Evolutionary conservation across 1,140 invertebrate species (phyloP), one percentile per base, ranked within the genome.

Genomic region (Halesus radiatus): DNA sequence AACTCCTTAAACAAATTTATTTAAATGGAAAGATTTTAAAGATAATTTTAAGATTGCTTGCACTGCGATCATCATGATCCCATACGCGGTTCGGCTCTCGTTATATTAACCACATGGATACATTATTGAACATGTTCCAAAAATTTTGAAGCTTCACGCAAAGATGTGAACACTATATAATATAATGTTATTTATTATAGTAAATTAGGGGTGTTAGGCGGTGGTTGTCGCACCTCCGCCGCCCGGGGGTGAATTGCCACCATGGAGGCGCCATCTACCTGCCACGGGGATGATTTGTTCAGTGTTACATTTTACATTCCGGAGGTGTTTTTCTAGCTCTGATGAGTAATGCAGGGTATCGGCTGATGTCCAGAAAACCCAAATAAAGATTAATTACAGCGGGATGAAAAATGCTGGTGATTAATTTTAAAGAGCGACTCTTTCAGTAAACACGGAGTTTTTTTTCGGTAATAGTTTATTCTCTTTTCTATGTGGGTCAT

Each of bases 121-220:
- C 13, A 22, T 26, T 16, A 66, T 66, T 66, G 23, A 66, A 66
- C 0, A 66, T 5, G 16, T 64, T 26, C 13, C 18, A 66, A 70
- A 22, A 50, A 50, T 22, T 70, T 50, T 1, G 32, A 26, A 3
- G 50, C 53, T 26, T 56, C 70, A 15, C 50, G n/a, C 29, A 18
- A 70, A 70, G 50, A 16, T 45, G 10, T 8, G 10, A 0, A 1
- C 13, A 45, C 13, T 13, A 1, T 13, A 45, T n/a, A 18, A 32
- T 29, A 18, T 74, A 54, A 74, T 74, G 54, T 74, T 74, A 74
- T 74, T 74, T 74, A 74, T 74, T 74, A 29, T 32, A 22, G 18
- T 32, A 74, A 74, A 74, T 74, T 73, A 74, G 52, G 37, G 72
- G 72, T 74, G 72, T 58, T 6, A 29, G 50, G 15, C 10, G 13